phyloP scores from a whole-genome alignment of 2,888 invertebrate genomes.

The Adela reaumurella region DNA sequence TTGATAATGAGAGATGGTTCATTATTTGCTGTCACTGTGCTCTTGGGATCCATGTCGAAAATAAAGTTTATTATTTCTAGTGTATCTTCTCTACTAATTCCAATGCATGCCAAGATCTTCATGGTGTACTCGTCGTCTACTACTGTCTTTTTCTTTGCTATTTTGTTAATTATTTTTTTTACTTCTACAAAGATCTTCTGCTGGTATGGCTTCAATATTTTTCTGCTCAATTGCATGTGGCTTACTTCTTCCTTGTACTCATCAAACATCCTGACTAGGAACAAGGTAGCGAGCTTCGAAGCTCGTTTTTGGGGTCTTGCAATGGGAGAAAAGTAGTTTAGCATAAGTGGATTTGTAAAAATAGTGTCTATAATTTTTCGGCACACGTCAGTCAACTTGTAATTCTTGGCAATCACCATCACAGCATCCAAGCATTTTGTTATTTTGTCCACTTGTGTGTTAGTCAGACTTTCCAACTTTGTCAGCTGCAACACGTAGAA shows the following conservation, averaged over 20 bases:
- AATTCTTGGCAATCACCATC: slow-evolving; percentile 26
- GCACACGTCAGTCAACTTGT: slow-evolving; percentile 27
- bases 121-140: slow-evolving; percentile 29
- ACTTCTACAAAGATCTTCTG: slow-evolving; percentile 51
- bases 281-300: slow-evolving; percentile 28
- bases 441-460: slow-evolving; percentile 24
- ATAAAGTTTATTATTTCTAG: slow-evolving; percentile 35
- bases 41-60: slow-evolving; percentile 24
- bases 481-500: slow-evolving; percentile 34
- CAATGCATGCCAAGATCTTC: slow-evolving; percentile 38
- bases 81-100: slow-evolving; percentile 36
- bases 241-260: slow-evolving; percentile 26
- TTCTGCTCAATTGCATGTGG: slow-evolving; percentile 28
- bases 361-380: slow-evolving; percentile 27
- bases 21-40: slow-evolving; percentile 42
- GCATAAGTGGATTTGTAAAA: slow-evolving; percentile 35
- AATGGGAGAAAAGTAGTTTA: slow-evolving; percentile 36
- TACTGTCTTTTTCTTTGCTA: slow-evolving; percentile 30
- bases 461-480: slow-evolving; percentile 24
- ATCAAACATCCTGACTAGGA: slow-evolving; percentile 28
- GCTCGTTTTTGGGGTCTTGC: slow-evolving; percentile 25
- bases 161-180: slow-evolving; percentile 40
- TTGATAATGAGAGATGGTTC: slow-evolving; percentile 50
- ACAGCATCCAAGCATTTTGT: slow-evolving; percentile 27
- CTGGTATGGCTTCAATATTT: slow-evolving; percentile 45